phyloP scores from a whole-genome alignment of 2,797 vertebrate genomes.

The Tragelaphus eurycerus region DNA sequence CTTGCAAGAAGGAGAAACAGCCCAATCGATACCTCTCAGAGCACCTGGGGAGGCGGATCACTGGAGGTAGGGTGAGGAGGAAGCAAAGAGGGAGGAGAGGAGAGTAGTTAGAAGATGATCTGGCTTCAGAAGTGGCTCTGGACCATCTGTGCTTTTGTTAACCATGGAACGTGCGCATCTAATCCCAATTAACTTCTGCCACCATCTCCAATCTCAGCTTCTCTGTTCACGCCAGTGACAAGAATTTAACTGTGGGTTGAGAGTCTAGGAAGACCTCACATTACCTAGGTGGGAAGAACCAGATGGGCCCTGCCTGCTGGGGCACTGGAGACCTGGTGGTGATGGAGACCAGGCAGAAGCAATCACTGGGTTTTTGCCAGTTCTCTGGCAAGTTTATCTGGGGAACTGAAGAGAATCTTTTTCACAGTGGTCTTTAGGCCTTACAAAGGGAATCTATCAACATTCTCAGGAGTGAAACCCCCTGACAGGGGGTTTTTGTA shows the following conservation, averaged over 20 bases:
- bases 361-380: not conserved
- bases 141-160: not conserved
- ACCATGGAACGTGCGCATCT: not conserved
- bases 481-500: not conserved
- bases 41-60: not conserved
- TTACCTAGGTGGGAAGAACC: not conserved
- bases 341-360: not conserved
- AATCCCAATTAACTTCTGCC: slow-evolving; percentile 50
- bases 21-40: slow-evolving; percentile 36
- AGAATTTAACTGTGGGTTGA: not conserved
- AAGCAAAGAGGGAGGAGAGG: not conserved
- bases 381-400: not conserved
- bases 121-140: not conserved
- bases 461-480: not conserved
- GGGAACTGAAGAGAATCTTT: not conserved
- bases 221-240: not conserved
- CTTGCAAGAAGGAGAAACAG: slow-evolving; percentile 24
- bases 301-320: not conserved
- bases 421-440: not conserved
- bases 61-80: too few species aligned
- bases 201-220: slow-evolving; percentile 39
- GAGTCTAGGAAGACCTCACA: not conserved
- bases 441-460: not conserved
- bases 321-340: not conserved
- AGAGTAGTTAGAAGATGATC: not conserved